Base-by-base conservation (phyloP, 2,113 vertebrate species). In the Ciconia maguari region DNA sequence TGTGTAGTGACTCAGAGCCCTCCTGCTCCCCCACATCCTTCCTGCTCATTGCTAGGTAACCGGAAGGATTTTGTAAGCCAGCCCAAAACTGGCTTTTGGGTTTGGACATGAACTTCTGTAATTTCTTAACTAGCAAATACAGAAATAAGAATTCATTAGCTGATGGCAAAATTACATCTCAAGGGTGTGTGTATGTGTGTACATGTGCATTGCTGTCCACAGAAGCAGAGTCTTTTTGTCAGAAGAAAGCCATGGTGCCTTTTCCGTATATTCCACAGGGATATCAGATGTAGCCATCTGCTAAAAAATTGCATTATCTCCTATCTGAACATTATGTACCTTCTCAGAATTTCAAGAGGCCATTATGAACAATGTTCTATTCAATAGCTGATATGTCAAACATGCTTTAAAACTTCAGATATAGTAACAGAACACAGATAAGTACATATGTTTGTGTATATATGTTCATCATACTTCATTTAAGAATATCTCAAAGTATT, bases 41-140 rank as follows among this genome's bases (percentile, higher is more conserved):
- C 87, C 72, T 84, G 78, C 74, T 87, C 4, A 85, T 96, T 97
- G 81, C 89, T 85, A 90, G 75, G 71, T 44, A 90, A 97, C 96
- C 16, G 7, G 52, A 44, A 82, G 46, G 36, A 36, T 68, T 95
- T 92, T 64, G 20, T 92, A 94, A 96, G 34, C 38, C 71, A 91
- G 66, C 44, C 54, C 68, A 46, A 87, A 97, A 69, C 24, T 64
- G 41, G 16, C 16, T 90, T 89, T 97, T n/a, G 29, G 54, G 29
- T 85, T 90, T 81, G 70, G 74, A 24, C 68, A 84, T 12, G 42
- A 95, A 94, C 44, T 85, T 94, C 32, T 64, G 16, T 27, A 65
- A 81, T 92, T 89, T 60, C 17, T 66, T 89, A 94, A 83, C 52
- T 38, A 94, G 16, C 26, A 65, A 83, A 94, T 52, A 49, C 18